Conservation (phyloP, 2,797 vertebrate genomes). For the Pipistrellus nathusii region DNA sequence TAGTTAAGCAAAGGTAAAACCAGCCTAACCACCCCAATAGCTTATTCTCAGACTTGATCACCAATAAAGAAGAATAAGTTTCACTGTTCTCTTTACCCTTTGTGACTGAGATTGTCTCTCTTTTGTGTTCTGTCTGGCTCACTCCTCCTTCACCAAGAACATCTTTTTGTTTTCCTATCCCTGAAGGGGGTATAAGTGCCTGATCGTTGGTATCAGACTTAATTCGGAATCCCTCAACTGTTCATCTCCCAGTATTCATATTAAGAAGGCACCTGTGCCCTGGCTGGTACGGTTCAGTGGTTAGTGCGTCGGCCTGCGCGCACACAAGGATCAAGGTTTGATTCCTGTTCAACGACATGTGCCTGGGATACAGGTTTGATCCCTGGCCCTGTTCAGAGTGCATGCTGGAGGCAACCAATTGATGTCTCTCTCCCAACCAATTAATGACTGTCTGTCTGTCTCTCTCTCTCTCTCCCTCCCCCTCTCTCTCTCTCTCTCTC, state of each 20-base stretch:
- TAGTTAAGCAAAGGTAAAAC: slow-evolving; percentile 14
- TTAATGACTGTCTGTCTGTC: background rate
- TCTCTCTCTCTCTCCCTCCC: no score
- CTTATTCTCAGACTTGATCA: background rate
- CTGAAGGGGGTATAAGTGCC: background rate
- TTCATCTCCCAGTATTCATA: background rate
- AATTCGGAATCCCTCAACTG: background rate
- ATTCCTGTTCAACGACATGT: background rate
- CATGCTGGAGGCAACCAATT: background rate
- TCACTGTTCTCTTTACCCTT: background rate
- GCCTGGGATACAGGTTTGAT: background rate
- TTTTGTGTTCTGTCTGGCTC: background rate
- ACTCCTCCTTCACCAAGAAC: background rate
- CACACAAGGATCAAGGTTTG: background rate
- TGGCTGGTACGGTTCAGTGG: background rate
- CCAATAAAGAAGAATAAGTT: background rate
- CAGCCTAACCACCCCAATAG: background rate
- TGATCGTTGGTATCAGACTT: background rate
- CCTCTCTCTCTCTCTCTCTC: no score
- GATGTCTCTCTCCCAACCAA: background rate
- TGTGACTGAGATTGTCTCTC: background rate
- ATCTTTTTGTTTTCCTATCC: background rate
- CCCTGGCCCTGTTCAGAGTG: background rate
- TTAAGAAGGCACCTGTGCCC: background rate
- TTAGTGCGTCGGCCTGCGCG: background rate